Base-by-base conservation (phyloP, 2,888 invertebrate species). In the Nycteola revayana region DNA sequence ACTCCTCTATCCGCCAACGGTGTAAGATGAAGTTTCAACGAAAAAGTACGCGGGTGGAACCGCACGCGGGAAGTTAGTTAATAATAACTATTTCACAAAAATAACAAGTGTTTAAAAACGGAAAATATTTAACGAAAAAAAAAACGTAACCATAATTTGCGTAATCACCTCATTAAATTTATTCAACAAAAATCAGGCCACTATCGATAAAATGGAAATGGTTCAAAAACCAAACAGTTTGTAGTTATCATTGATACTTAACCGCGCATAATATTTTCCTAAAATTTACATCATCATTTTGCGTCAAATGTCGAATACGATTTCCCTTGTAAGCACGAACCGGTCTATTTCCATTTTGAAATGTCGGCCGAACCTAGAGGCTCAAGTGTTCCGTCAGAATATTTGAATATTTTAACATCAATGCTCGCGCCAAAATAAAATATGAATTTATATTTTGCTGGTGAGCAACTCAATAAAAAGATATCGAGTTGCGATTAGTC, bases 341-440 rank as follows among this genome's bases (percentile, higher is more conserved):
- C 64, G 67, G 70, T 79, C 73, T 75, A 81, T 82, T 82, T 82
- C 74, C 79, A 82, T 82, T 80, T 74, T 71, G 70, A 75, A 81
- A 82, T 81, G 75, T 81, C 78, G 75, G 72, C 61, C 60, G 66
- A 61, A 71, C 72, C 75, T 72, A 59, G 58, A 65, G 73, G 71
- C 75, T 78, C 80, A 77, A 81, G 78, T 76, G 75, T 69, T 71
- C 75, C 63, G 72, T 69, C 75, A 69, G 82, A 82, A 83, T 81
- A 84, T 84, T 78, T 84, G 79, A 84, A 84, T 84, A 84, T 75
- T 77, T 81, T 75, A 81, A 68, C 75, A 70, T 73, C 55, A 61
- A 69, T 63, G 60, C 72, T 63, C 59, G 66, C 64, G 66, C 58
- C 65, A 64, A 74, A 74, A 74, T 71, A 61, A 68, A 75, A 75